Conservation (phyloP, 2,797 vertebrate species). For the Pantherophis vulpinus region DNA sequence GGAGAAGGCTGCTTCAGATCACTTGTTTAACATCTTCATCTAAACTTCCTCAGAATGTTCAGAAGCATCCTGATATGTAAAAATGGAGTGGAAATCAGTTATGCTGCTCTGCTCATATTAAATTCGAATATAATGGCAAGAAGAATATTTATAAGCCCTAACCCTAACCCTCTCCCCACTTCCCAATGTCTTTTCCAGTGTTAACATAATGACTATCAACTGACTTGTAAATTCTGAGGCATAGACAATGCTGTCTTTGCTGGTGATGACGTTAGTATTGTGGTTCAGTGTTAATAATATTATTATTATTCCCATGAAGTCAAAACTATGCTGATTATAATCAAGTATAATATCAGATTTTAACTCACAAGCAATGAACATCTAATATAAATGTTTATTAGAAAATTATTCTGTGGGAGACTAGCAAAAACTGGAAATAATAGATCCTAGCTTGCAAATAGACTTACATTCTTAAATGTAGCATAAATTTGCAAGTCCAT, state of each 20-base stretch:
- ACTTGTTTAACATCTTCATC: neutral
- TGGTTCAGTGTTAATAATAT: neutral
- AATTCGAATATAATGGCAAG: neutral
- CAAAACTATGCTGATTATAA: neutral
- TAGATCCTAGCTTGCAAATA: constrained; percentile 25
- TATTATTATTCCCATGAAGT: neutral
- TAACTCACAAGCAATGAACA: neutral
- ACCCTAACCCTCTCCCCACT: neutral
- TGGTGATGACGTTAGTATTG: neutral
- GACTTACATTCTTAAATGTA: constrained; percentile 5
- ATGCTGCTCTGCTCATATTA: neutral
- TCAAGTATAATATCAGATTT: neutral
- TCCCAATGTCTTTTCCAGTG: neutral
- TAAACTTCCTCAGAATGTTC: neutral
- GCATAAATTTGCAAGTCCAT: constrained; percentile 22
- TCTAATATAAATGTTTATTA: constrained; percentile 30
- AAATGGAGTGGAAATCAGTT: neutral
- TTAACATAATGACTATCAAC: neutral
- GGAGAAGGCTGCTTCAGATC: neutral
- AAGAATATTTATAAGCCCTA: neutral
- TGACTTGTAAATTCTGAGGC: neutral
- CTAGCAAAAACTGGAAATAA: constrained; percentile 32
- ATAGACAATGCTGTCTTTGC: neutral
- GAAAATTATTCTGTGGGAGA: neutral
- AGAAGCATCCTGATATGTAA: neutral